These are phyloP conservation scores for Loripinus fragilis DNA, from an alignment of 2,888 invertebrate species.

Conservation along the genomic window DNA sequence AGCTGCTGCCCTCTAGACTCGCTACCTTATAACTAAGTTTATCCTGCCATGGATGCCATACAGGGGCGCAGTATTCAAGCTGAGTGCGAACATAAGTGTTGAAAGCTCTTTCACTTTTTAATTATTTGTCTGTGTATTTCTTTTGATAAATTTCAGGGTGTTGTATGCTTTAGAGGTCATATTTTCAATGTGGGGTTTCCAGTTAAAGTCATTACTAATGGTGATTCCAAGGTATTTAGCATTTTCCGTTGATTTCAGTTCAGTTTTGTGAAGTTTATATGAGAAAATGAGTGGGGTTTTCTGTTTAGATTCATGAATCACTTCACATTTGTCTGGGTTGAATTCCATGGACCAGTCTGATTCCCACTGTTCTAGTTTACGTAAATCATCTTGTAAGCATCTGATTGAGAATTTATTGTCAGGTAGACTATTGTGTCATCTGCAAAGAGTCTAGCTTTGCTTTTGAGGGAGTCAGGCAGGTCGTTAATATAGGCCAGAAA, in stretches of 20 bases:
- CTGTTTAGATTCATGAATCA: conserved; percentile 6
- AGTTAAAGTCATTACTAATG: neutral
- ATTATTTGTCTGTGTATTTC: conserved; percentile 20
- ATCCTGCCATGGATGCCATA: conserved; percentile 28
- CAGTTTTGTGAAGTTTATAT: conserved; percentile 17
- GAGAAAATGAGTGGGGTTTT: neutral
- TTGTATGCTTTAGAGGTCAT: neutral
- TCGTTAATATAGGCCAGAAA: conserved; percentile 37
- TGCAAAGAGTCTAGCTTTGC: conserved; percentile 29
- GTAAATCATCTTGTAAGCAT: conserved; percentile 16
- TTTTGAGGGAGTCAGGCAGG: conserved; percentile 32
- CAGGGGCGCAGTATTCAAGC: conserved; percentile 22
- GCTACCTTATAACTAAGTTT: conserved; percentile 9
- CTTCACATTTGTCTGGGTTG: conserved; percentile 28
- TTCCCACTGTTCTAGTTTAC: conserved; percentile 18
- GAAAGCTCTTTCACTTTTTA: conserved; percentile 1
- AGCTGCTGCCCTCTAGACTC: conserved; percentile 25
- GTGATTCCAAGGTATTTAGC: conserved; percentile 18
- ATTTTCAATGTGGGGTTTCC: conserved; percentile 11
- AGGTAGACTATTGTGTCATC: conserved; percentile 38
- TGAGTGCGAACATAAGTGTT: conserved; percentile 11
- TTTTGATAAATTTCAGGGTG: conserved; percentile 15
- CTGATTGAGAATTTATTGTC: neutral
- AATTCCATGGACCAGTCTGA: conserved; percentile 16
- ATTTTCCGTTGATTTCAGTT: conserved; percentile 18